Base-by-base conservation (phyloP, 2,888 invertebrate genomes). In the Caenorhabditis sp. region DNA sequence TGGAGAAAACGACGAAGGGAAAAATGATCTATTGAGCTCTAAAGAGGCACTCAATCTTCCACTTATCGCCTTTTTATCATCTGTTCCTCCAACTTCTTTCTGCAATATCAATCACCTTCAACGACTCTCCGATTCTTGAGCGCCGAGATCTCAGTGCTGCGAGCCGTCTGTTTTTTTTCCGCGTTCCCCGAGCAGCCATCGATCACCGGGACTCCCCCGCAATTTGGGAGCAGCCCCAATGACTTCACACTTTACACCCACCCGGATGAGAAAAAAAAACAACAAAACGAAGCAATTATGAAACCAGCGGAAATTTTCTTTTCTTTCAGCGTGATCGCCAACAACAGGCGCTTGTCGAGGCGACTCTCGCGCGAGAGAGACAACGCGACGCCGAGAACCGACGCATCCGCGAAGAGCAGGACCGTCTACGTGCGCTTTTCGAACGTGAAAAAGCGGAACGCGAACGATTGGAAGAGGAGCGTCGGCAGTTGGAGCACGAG, bases 381-480 rank as follows among this genome's bases (percentile, higher is more conserved):
- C 78, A 78, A 53, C 63, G 77, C 73, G 81, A 81, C 61, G 78
- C 70, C 56, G 81, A 81, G 58, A 62, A 73, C 61, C 70, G 79
- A 53, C 78, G 74, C 41, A 78, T 81, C 63, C 68, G 71, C 22
- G 81, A 81, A 27, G 68, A 78, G 53, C 76, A 82, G 78, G 76
- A 78, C 32, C 78, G 76, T 46, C 76, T 79, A 50, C 73, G 80
- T 20, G 76, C 66, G 53, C 78, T 82, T 55, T 82, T 82, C 70
- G 83, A 82, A 78, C 74, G 79, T 50, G 82, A 81, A 45, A 78
- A 80, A 73, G 74, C 75, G 35, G 83, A 82, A 56, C 61, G 83
- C 70, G 82, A 79, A 56, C 81, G 80, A 55, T 66, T 78, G 46
- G 80, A 82, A 41, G 43, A 78, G 55, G 76, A 80, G 55, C 70